These are phyloP conservation scores for Perccottus glenii DNA, from an alignment of 2,113 vertebrate genomes.

Conservation along the genomic window DNA sequence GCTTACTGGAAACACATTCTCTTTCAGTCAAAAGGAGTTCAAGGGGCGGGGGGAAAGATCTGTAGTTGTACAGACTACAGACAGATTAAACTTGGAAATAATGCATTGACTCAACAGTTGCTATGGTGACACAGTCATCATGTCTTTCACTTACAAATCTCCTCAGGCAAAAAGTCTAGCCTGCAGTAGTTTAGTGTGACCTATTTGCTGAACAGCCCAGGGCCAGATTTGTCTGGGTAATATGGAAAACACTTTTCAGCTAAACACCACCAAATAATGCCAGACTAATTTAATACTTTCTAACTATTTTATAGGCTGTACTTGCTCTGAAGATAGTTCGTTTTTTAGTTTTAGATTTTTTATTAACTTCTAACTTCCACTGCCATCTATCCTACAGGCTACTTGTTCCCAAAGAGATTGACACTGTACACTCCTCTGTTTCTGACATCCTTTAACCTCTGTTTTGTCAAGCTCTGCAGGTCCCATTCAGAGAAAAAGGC, in stretches of 20 bases:
- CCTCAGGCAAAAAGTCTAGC: conserved; percentile 38
- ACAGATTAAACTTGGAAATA: conserved; percentile 48
- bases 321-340: not conserved
- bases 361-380: conserved; percentile 13
- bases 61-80: conserved; percentile 41
- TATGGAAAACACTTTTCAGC: conserved; percentile 51
- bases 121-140: conserved; percentile 59
- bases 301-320: conserved; percentile 34
- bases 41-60: conserved; percentile 13
- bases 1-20: conserved; percentile 49
- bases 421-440: conserved; percentile 17
- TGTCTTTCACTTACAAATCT: conserved; percentile 38
- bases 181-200: conserved; percentile 47
- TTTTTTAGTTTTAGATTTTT: too few relatives aligned
- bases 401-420: conserved; percentile 43
- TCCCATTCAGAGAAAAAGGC: conserved; percentile 35
- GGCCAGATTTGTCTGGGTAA: conserved; percentile 56
- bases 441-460: conserved; percentile 32
- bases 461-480: conserved; percentile 58
- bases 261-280: conserved; percentile 26
- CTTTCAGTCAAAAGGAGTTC: conserved; percentile 39
- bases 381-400: conserved; percentile 20
- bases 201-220: conserved; percentile 47
- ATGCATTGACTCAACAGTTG: conserved; percentile 51
- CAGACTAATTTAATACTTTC: conserved; percentile 47